phyloP scores from a whole-genome alignment of 2,797 vertebrate species.

The Propithecus perrieri region DNA sequence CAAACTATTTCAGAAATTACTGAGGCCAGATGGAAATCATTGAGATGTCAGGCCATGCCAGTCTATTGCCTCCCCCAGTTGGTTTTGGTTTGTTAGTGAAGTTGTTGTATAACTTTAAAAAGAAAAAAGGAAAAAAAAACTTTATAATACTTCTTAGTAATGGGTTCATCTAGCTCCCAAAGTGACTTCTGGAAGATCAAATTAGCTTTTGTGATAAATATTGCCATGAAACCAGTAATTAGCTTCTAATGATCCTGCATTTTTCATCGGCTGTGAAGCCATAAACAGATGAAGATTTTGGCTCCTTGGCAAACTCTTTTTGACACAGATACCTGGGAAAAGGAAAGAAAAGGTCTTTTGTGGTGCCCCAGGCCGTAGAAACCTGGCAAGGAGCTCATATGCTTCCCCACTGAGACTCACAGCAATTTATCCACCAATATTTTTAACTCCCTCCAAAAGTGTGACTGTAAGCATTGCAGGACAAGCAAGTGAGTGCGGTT shows the following conservation, averaged over 20 bases:
- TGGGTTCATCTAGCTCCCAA: conserved; percentile 32
- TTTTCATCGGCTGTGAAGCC: conserved; percentile 71
- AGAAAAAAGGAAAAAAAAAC: background rate
- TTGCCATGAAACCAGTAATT: conserved; percentile 74
- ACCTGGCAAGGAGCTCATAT: conserved; percentile 53
- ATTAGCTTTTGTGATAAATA: conserved; percentile 75
- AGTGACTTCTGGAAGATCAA: conserved; percentile 65
- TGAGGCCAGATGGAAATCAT: conserved; percentile 72
- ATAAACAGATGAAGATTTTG: conserved; percentile 76
- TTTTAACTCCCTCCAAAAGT: conserved; percentile 61
- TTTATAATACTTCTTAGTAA: conserved; percentile 19
- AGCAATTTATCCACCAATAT: conserved; percentile 60
- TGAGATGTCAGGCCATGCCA: conserved; percentile 13
- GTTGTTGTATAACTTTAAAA: conserved; percentile 8
- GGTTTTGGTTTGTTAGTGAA: conserved; percentile 58
- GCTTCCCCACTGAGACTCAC: background rate
- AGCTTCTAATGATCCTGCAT: conserved; percentile 76
- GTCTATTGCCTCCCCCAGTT: background rate
- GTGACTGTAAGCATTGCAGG: conserved; percentile 1
- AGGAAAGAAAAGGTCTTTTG: background rate
- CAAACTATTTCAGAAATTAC: conserved; percentile 56
- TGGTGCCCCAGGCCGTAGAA: conserved; percentile 64
- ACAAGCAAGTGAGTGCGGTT: background rate
- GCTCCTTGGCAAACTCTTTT: conserved; percentile 70
- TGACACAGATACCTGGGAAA: conserved; percentile 75